Conservation (phyloP, 1,140 invertebrate genomes). For the Pachypsylla venusta region DNA sequence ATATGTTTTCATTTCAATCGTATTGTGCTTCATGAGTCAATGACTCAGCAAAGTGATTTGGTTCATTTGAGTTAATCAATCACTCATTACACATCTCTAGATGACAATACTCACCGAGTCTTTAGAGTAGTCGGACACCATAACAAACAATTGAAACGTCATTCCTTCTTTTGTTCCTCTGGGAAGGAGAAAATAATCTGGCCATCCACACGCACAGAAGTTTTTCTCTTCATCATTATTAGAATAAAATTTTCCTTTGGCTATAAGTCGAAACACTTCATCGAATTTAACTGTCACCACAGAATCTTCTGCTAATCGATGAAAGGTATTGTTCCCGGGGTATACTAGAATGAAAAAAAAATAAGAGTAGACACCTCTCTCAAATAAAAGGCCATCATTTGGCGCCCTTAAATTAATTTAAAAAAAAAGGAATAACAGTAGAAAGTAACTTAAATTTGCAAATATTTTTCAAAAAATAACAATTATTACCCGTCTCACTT, state of each 20-base stretch:
- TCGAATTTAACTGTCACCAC: conserved; percentile 3
- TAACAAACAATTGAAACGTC: not conserved
- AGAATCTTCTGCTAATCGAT: not conserved
- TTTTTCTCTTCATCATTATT: not conserved
- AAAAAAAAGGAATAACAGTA: too few species aligned
- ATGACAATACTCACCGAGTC: not conserved
- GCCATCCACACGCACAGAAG: conserved; percentile 2
- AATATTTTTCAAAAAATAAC: too few species aligned
- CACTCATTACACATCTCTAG: too few species aligned
- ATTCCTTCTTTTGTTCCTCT: not conserved
- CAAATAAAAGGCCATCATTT: too few species aligned
- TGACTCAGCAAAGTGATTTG: too few species aligned
- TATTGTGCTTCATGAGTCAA: too few species aligned
- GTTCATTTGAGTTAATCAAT: too few species aligned
- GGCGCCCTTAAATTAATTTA: too few species aligned
- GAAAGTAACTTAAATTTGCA: too few species aligned
- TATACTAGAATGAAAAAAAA: not conserved
- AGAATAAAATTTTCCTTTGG: not conserved
- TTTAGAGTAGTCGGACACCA: not conserved
- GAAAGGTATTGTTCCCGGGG: not conserved
- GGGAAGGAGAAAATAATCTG: not conserved
- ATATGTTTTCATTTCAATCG: too few species aligned
- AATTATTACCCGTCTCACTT: too few species aligned
- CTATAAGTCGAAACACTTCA: not conserved
- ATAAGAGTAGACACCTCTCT: not conserved